Conservation (phyloP, 2,888 invertebrate species). For the Rhyacophila evoluta region DNA sequence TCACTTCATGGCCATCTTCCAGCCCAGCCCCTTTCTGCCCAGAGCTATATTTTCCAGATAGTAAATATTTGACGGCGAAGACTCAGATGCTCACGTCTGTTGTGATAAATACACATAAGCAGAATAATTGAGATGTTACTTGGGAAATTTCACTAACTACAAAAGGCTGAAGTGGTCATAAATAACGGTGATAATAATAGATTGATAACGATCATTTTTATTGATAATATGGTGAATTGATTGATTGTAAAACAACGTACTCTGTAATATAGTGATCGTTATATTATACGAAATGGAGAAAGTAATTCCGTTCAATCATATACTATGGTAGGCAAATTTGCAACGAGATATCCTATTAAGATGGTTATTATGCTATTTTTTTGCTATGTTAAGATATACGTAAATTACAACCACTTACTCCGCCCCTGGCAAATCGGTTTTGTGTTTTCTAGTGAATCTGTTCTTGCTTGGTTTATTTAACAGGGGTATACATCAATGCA, state of each 20-base stretch:
- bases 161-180: too few species aligned
- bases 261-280: not conserved
- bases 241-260: not conserved
- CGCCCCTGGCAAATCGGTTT: conserved; percentile 19
- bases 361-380: not conserved
- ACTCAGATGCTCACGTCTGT: too few species aligned
- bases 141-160: too few species aligned
- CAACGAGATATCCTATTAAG: not conserved
- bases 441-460: conserved; percentile 22
- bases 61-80: too few species aligned
- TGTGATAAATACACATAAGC: too few species aligned
- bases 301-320: not conserved
- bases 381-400: not conserved
- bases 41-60: too few species aligned
- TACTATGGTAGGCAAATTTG: not conserved
- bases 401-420: not conserved
- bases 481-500: not conserved
- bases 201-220: too few species aligned
- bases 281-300: not conserved
- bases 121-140: too few species aligned
- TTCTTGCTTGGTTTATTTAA: not conserved
- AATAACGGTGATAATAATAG: too few species aligned
- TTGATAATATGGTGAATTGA: not conserved
- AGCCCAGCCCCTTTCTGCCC: too few species aligned
- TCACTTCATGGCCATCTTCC: too few species aligned